Evolutionary conservation across 2,797 vertebrate genomes (phyloP), one percentile per base, ranked within the genome.

Genomic region (Acanthornis magna): DNA sequence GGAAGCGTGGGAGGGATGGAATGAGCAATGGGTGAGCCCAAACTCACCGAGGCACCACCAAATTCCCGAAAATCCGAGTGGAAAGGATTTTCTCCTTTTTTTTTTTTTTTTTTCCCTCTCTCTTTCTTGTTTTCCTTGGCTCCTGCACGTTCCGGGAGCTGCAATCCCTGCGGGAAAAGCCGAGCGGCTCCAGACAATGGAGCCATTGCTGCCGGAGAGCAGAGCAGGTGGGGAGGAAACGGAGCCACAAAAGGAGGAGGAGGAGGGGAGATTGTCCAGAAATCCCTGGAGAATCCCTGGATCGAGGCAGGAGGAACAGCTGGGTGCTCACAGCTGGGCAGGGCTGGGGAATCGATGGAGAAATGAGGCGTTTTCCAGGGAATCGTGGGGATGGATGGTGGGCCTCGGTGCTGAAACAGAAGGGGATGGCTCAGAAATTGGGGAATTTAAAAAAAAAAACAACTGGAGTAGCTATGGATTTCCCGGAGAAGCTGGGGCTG

Each of bases 211-310:
- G 82, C 32, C 0, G 36, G 58, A 47, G 38, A 55, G 40, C 48
- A 47, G 86, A 78, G 92, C 92, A 91, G 79, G 75, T 91, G 91
- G 70, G 67, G 48, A 95, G 85, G 87, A 68, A 93, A 79, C 1
- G 6, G 79, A 95, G 86, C 88, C 1, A 53, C 60, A 47, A 45
- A 67, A 29, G 72, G 36, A 36, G 62, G n/a, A 55, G 62, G 62
- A 40, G 15, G 36, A 43, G 45, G 36, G 29, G 18, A 50, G 10
- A 45, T 38, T 68, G 73, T 30, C 54, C 55, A 65, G 66, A 88
- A 86, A 63, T 17, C 27, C 89, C 84, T 22, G 3, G 12, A 80
- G 66, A 3, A 5, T 38, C 23, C 73, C 68, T 38, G 92, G 25
- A 19, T 43, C 42, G 55, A 3, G 27, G 73, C 61, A 27, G 85